Evolutionary conservation across 2,113 vertebrate genomes (phyloP), one percentile per base, ranked within the genome.

Genomic region (Solenodon paradoxus): DNA sequence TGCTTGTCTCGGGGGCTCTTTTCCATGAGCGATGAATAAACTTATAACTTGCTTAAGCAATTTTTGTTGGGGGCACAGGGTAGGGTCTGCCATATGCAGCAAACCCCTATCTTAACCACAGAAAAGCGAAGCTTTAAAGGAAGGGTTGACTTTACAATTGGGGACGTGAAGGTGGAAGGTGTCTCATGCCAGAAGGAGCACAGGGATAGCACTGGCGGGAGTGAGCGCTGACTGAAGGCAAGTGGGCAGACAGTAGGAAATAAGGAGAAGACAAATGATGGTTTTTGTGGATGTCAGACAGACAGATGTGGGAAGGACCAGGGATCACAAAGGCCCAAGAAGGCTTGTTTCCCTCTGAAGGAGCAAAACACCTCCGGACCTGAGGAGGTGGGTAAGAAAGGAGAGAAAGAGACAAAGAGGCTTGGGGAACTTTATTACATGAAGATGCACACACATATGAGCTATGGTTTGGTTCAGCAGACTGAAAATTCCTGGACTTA

Each of bases 91-190:
- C 64, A 57, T n/a, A 88, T 40, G 30, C 10, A 75, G 74, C 64
- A 92, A 96, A 64, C 3, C 30, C 30, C 5, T 45, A 75, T 71
- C 24, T 55, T 81, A 91, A 92, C 28, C 42, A 91, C 3, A 17
- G 66, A 95, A 95, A 88, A 84, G 7, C 4, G 24, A 90, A 28
- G 42, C 20, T 68, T 88, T 51, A 78, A 72, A 93, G 51, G 89
- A 90, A 74, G 28, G 30, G 42, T 22, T 79, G n/a, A 42, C 64
- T 55, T 66, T n/a, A 61, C 19, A 24, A 68, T 0, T 89, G 40
- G 49, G 11, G n/a, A 77, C 32, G 4, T 28, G 1, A 32, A 69
- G 55, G 7, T 10, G 13, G 35, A 71, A 7, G 51, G 47, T 40
- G 74, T 9, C 42, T 93, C 57, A 74, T 24, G 22, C 55, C 86